Base-by-base conservation (phyloP, 2,113 vertebrate genomes). In the Scomber colias region DNA sequence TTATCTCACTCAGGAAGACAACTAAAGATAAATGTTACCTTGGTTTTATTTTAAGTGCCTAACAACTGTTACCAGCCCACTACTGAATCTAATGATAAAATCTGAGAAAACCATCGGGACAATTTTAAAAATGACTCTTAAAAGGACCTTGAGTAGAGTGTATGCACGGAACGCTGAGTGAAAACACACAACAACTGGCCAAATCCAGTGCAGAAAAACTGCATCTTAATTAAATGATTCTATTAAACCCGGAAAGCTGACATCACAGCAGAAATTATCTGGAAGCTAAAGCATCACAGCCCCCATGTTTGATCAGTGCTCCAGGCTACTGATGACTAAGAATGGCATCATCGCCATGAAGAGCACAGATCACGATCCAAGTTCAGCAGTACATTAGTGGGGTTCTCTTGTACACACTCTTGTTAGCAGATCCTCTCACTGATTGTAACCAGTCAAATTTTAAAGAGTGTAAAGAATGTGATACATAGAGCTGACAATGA, bases 401-500 rank as follows among this genome's bases (percentile, higher is more conserved):
- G 30, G 13, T 67, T 84, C 71, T 80, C 45, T 73, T 27, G 53
- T 35, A 31, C 24, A 31, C n/a, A 0, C 57, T 63, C 45, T 48
- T 79, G 72, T 86, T 80, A 65, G 46, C 63, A 49, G 27, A 62
- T 75, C 65, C 46, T 40, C 45, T 72, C 9, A 16, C 44, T 75
- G 40, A 88, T 88, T 80, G 68, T 4, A 79, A 65, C n/a, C 68
- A 40, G 64, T 73, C 57, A 64, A 60, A 75, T 62, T 27, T 69
- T 71, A n/a, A 67, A 65, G 13, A n/a, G 77, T 8, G n/a, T 70
- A 60, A 82, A 83, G 66, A 75, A 48, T 19, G 3, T 6, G 46
- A 83, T 79, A 64, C 7, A 44, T 46, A 3, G 51, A 65, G 75
- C 68, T 71, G 81, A 92, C 86, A 92, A 90, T 88, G 78, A 82